Evolutionary conservation across 2,113 vertebrate species (phyloP), one percentile per base, ranked within the genome.

Genomic region (Ceyx melanurus): DNA sequence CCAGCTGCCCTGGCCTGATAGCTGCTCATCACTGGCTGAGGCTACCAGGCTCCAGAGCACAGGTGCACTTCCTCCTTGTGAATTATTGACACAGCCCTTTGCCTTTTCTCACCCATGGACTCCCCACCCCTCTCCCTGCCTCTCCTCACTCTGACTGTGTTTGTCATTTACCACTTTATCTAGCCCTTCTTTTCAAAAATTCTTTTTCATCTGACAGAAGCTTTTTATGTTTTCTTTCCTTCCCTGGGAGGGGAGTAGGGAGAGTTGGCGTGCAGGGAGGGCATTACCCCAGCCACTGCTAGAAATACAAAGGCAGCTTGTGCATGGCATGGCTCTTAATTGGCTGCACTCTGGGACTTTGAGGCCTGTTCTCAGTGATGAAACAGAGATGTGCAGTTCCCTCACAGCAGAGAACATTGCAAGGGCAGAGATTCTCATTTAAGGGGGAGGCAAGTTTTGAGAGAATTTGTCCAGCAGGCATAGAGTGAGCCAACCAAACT

Each of bases 121-220:
- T 77, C 37, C 56, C 74, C 21, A 26, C 5, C 46, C 26, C 33
- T 72, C 31, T 82, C 67, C 28, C 42, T 58, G 20, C 46, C 51
- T 86, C 40, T 88, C 62, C 66, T 91, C 64, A 50, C 9, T 6
- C 77, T 50, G 37, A 22, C 72, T 94, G 62, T 86, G 61, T 92
- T 94, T 95, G 71, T 85, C 88, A 95, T 83, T 93, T 92, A 65
- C 66, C 51, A 92, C 90, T 88, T 94, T 45, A 85, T 60, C 60
- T 42, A 65, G 57, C 43, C 31, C 75, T 92, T 50, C 72, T 84
- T 88, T 86, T 92, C 9, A 93, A 90, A 94, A 89, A 91, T 84
- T 94, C 93, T 74, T 87, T 95, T 92, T 95, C 45, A 90, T 91
- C 87, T 82, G 0, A 0, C 42, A 77, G 66, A 91, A 70, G 22